These are phyloP conservation scores for Gryon sp. DNA, from an alignment of 1,140 invertebrate species.

Conservation along the genomic window DNA sequence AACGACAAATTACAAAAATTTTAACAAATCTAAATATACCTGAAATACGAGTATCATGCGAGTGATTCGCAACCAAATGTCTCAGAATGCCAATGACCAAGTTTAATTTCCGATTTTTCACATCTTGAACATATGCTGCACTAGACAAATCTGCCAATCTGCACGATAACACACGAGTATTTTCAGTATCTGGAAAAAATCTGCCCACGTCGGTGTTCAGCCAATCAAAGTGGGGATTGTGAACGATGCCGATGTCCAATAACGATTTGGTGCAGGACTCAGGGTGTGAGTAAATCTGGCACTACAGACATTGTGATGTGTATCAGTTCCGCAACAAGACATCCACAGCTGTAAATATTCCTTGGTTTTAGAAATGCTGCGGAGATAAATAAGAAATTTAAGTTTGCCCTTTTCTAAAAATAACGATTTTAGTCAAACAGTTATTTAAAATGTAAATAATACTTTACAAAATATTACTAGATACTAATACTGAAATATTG, in stretches of 20 bases:
- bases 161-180: conserved; percentile 88
- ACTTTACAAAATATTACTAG: too few relatives aligned
- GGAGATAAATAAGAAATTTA: too few relatives aligned
- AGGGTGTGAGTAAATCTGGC: conserved; percentile 84
- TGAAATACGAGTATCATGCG: conserved; percentile 86
- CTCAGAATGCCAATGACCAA: conserved; percentile 91
- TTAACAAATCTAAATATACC: conserved; percentile 86
- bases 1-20: conserved; percentile 78
- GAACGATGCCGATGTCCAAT: conserved; percentile 87
- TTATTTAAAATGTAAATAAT: too few relatives aligned
- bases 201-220: conserved; percentile 94
- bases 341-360: conserved; percentile 89
- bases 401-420: too few relatives aligned
- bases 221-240: conserved; percentile 94
- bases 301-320: conserved; percentile 87
- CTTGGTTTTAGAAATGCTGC: conserved; percentile 82
- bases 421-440: too few relatives aligned
- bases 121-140: conserved; percentile 65
- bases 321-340: conserved; percentile 87
- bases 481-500: too few relatives aligned
- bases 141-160: conserved; percentile 88
- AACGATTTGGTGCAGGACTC: conserved; percentile 89
- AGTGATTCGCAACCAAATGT: conserved; percentile 89
- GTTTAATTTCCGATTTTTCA: conserved; percentile 83
- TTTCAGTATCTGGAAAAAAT: conserved; percentile 90